A percentile compares a stretch with the other conserved stretches of the same genome.
phyloP scores from a whole-genome alignment of 2,797 vertebrate species.

The Anolis apletophallus region DNA sequence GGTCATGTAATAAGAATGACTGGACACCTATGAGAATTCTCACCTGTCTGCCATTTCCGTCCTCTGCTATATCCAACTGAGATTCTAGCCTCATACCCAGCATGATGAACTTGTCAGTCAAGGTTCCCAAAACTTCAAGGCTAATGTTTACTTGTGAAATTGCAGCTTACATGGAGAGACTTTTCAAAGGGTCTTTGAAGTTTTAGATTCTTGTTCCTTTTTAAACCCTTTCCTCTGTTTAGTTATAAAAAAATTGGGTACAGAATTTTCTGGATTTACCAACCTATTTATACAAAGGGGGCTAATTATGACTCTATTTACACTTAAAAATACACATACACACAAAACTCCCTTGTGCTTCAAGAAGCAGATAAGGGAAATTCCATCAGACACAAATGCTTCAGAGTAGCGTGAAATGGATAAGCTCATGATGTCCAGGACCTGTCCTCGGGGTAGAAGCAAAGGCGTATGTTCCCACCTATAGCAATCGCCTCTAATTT shows the following conservation, averaged over 20 bases:
- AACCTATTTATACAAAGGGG: background rate
- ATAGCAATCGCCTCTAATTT: background rate
- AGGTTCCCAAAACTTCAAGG: conserved; percentile 19
- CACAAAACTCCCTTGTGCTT: background rate
- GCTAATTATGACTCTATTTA: background rate
- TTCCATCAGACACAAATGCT: background rate
- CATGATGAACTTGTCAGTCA: conserved; percentile 30
- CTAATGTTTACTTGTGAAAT: background rate
- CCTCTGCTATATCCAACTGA: background rate
- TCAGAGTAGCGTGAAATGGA: background rate
- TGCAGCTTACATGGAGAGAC: background rate
- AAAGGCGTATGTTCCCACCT: background rate
- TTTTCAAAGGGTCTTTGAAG: background rate
- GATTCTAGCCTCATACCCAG: conserved; percentile 11
- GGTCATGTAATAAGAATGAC: background rate
- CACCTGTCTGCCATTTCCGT: background rate
- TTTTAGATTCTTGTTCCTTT: background rate
- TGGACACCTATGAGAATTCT: background rate
- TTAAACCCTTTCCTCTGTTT: conserved; percentile 1
- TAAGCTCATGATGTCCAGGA: background rate
- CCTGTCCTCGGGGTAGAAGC: background rate
- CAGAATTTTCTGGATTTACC: background rate
- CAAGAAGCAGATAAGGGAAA: background rate
- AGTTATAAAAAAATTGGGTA: background rate
- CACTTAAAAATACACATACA: too few species aligned